These are phyloP conservation scores for Ruditapes philippinarum DNA, from an alignment of 1,140 invertebrate species.

Conservation along the genomic window DNA sequence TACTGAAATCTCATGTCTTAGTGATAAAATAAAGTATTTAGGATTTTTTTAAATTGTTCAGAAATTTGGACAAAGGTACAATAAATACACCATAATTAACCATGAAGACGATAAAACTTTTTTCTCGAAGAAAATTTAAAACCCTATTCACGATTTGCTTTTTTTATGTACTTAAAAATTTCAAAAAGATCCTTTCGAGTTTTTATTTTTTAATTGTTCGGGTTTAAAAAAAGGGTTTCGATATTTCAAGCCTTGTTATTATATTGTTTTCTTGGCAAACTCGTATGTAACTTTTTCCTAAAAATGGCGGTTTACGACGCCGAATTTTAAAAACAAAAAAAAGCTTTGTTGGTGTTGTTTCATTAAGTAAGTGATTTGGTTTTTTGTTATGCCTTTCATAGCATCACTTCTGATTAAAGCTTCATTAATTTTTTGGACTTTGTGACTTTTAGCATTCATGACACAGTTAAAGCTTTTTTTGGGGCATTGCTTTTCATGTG, in stretches of 20 bases:
- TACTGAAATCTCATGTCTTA: too few species aligned
- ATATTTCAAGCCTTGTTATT: constrained; percentile 5
- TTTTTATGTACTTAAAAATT: too few species aligned
- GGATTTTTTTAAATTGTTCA: too few species aligned
- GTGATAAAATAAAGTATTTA: too few species aligned
- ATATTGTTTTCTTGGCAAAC: not conserved
- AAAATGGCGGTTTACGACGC: constrained; percentile 26
- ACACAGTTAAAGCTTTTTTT: constrained; percentile 21
- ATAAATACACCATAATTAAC: too few species aligned
- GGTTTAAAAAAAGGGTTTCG: not conserved
- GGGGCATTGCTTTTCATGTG: constrained; percentile 41
- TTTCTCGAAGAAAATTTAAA: not conserved
- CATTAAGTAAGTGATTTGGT: constrained; percentile 11
- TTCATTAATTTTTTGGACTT: not conserved
- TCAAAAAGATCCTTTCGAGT: not conserved
- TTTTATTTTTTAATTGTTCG: not conserved
- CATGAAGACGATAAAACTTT: too few species aligned
- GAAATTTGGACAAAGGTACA: too few species aligned
- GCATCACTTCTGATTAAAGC: not conserved
- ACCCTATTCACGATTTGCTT: too few species aligned
- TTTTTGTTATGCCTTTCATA: constrained; percentile 45
- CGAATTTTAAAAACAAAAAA: constrained; percentile 36
- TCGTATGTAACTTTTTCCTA: constrained; percentile 9
- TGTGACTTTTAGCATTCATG: constrained; percentile 51
- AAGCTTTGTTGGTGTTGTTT: constrained; percentile 40